Evolutionary conservation across 2,113 vertebrate genomes (phyloP), one percentile per base, ranked within the genome.

Genomic region (Zootoca vivipara): DNA sequence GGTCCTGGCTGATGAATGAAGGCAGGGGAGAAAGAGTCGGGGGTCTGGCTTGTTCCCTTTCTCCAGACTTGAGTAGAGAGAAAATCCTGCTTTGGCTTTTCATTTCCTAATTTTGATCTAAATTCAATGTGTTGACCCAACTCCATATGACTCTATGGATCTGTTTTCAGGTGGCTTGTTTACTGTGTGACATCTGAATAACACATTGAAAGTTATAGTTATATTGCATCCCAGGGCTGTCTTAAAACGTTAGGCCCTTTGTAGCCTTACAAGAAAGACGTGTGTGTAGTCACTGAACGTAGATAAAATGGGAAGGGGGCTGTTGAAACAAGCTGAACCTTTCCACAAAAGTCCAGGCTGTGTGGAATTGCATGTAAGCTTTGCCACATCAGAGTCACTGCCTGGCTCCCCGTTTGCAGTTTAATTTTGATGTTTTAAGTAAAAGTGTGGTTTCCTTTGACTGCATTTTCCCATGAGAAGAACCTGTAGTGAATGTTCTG

Each of bases 131-230:
- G 87, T 95, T 94, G 78, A 7, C 88, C 87, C 90, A 96, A 94
- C 90, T 96, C 92, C 90, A 90, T 95, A 87, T 88, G 56, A 79
- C 92, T 92, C 92, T 94, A 92, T 93, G 93, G 94, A 90, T 92
- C 92, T 94, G 94, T 96, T 96, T 95, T 94, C 91, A 96, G 94
- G 89, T 90, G 94, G 94, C 90, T 93, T 96, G 94, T 96, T 89
- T 93, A 93, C 91, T 96, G 94, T 96, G 92, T 30, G n/a, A 94
- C 94, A 92, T 95, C 93, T 95, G 90, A 95, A 95, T 95, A 95
- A 94, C 93, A 91, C 89, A 93, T 92, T 93, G 93, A 85, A 93
- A 94, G 86, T 92, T 95, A 92, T 89, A 93, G 90, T 91, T 94
- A 93, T 0, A 40, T n/a, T 78, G 65, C 46, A 89, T 95, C 95